These are phyloP conservation scores for Fulmarus glacialis DNA, from an alignment of 2,113 vertebrate genomes.

Conservation along the genomic window DNA sequence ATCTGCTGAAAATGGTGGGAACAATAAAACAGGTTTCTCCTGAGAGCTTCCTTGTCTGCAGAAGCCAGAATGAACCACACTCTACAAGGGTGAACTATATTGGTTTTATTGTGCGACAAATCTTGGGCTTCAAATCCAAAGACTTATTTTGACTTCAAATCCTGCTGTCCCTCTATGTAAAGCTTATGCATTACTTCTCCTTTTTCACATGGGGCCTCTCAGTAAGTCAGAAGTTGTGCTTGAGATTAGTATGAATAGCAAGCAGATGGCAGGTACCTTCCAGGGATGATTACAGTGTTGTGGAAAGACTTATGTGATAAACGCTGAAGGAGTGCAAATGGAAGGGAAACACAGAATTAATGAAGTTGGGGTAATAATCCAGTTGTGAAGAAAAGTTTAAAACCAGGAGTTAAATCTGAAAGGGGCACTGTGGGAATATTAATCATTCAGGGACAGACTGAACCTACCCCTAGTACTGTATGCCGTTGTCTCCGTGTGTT, in stretches of 20 bases:
- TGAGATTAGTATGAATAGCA: background rate
- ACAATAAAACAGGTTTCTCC: background rate
- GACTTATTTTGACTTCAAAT: background rate
- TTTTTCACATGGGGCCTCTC: background rate
- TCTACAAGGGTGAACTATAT: background rate
- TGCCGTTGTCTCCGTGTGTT: background rate
- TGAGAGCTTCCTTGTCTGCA: background rate
- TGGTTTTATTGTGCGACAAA: background rate
- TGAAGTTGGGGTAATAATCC: constrained; percentile 25
- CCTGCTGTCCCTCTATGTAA: background rate
- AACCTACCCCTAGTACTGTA: background rate
- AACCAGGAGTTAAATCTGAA: background rate
- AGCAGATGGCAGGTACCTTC: constrained; percentile 59
- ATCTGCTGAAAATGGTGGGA: background rate
- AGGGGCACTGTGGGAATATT: background rate
- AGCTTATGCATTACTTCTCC: background rate
- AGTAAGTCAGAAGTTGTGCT: background rate
- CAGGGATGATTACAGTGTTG: constrained; percentile 51
- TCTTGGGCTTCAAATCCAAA: background rate
- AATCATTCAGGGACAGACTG: background rate
- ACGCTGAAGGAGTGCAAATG: constrained; percentile 27
- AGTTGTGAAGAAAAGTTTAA: constrained; percentile 13
- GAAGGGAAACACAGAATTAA: constrained; percentile 40
- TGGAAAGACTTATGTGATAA: background rate
- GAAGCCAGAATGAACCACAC: background rate